A percentile compares a stretch with the other conserved stretches of the same genome.
phyloP scores from a whole-genome alignment of 1,140 invertebrate species.

The Saxidomus purpurata region DNA sequence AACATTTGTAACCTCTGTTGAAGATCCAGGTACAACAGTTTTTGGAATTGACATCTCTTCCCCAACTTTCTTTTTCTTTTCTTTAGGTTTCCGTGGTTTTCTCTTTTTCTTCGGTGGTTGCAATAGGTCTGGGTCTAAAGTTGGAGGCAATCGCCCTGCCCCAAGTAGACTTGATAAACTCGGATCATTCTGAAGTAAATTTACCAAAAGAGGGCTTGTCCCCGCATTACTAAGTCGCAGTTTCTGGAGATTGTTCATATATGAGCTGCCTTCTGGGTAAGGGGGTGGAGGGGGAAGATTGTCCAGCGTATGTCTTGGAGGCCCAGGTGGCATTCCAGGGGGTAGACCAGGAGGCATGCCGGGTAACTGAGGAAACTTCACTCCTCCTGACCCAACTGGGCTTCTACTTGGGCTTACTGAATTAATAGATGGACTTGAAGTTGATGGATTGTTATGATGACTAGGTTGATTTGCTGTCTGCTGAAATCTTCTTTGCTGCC shows the following conservation, averaged over 20 bases:
- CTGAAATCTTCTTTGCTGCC: constrained; percentile 30
- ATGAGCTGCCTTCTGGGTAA: constrained; percentile 79
- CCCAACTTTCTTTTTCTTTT: constrained; percentile 62
- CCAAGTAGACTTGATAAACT: constrained; percentile 69
- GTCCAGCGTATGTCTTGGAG: constrained; percentile 66
- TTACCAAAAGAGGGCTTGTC: constrained; percentile 95
- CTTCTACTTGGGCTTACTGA: constrained; percentile 58
- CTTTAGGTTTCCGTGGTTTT: constrained; percentile 77
- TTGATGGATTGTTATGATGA: constrained; percentile 71
- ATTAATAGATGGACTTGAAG: constrained; percentile 63
- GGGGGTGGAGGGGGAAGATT: constrained; percentile 82
- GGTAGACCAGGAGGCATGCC: constrained; percentile 62
- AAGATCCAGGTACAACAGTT: constrained; percentile 61
- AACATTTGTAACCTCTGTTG: constrained; percentile 3
- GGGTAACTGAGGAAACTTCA: constrained; percentile 70
- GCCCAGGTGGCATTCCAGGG: constrained; percentile 72
- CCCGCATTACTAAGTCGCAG: constrained; percentile 66
- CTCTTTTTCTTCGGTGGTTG: constrained; percentile 79
- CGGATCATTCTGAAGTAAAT: constrained; percentile 94
- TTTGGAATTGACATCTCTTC: constrained; percentile 63
- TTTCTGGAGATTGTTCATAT: constrained; percentile 76
- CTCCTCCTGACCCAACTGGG: constrained; percentile 56
- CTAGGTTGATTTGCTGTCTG: constrained; percentile 60
- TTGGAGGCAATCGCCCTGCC: constrained; percentile 71
- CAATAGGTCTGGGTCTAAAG: constrained; percentile 80